Percentiles rank a stretch among this genome's conserved stretches.
Conservation (phyloP, 2,113 vertebrate species). For the Ptyas mucosa region DNA sequence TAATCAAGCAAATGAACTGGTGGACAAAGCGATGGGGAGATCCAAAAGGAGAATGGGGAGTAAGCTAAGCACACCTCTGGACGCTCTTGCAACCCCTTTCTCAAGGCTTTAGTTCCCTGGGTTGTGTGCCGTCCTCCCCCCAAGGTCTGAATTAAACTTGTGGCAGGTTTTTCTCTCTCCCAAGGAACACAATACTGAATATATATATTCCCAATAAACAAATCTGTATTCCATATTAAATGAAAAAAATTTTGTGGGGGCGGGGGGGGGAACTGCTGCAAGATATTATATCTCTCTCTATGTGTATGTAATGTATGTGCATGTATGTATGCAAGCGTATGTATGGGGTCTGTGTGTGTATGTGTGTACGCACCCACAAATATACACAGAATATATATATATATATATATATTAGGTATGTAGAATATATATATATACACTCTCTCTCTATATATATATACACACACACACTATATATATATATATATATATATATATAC, state of each 20-base stretch:
- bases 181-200: neutral
- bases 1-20: neutral
- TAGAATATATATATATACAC: too few species aligned
- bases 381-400: too few species aligned
- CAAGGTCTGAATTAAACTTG: neutral
- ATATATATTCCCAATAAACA: neutral
- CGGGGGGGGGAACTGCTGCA: too few species aligned
- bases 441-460: too few species aligned
- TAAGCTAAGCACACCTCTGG: neutral
- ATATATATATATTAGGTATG: too few species aligned
- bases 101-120: neutral
- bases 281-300: too few species aligned
- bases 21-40: neutral
- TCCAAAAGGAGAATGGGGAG: neutral
- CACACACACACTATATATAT: too few species aligned
- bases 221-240: too few species aligned
- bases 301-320: neutral
- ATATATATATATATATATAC: too few species aligned
- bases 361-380: accelerated
- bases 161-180: neutral
- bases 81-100: neutral
- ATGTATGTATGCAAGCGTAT: accelerated
- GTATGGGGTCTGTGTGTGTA: too few species aligned
- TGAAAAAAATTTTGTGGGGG: too few species aligned
- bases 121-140: neutral